Conservation (phyloP, 2,888 invertebrate species). For the Mythimna ferrago region DNA sequence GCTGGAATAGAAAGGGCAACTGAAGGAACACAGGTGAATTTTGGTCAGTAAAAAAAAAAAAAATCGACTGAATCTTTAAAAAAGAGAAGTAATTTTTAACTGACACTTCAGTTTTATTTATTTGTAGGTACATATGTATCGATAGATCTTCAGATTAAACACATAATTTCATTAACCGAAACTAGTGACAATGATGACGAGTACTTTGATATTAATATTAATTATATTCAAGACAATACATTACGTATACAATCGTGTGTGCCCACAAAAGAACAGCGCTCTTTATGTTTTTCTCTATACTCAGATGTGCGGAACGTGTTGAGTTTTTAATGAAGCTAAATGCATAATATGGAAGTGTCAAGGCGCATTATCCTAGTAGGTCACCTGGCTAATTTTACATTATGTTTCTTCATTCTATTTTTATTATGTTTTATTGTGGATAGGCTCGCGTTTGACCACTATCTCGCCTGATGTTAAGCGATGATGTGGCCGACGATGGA, state of each 20-base stretch:
- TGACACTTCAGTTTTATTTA: background rate
- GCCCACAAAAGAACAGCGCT: constrained; percentile 10
- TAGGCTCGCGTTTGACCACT: too few relatives aligned
- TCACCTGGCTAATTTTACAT: constrained; percentile 13
- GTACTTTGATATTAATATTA: background rate
- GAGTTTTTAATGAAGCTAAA: constrained; percentile 47
- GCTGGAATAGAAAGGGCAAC: too few relatives aligned
- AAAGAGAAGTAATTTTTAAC: too few relatives aligned
- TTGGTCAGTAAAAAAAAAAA: too few relatives aligned
- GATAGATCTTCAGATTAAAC: background rate
- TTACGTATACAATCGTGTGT: background rate
- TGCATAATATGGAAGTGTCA: constrained; percentile 39
- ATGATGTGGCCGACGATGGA: too few relatives aligned
- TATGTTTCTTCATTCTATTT: background rate
- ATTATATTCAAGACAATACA: background rate
- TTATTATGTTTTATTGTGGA: too few relatives aligned
- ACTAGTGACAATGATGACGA: background rate
- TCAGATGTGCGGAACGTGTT: constrained; percentile 37
- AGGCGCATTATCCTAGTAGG: constrained; percentile 17
- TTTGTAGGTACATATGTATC: background rate
- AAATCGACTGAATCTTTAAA: too few relatives aligned
- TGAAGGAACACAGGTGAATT: too few relatives aligned
- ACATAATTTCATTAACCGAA: background rate
- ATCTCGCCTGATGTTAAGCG: too few relatives aligned
- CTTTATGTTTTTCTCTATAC: constrained; percentile 10